Percentiles rank a stretch among this genome's conserved stretches.
Conservation (phyloP, 1,140 invertebrate species). For the Meteorus sp. region DNA sequence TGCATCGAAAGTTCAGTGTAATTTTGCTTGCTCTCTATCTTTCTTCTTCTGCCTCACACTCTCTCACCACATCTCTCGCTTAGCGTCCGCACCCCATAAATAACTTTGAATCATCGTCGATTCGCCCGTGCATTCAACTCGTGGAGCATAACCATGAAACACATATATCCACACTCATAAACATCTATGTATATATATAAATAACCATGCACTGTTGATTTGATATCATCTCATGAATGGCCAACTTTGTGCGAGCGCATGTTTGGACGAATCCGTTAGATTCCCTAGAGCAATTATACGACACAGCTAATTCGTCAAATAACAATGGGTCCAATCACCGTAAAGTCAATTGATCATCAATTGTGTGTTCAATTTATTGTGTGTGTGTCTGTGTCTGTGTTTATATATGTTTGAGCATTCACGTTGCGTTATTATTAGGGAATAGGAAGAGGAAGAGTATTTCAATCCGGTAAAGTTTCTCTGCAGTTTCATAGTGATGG, state of each 20-base stretch:
- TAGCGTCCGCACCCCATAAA: slow-evolving; percentile 43
- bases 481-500: neutral
- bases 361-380: no score
- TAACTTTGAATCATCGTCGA: slow-evolving; percentile 50
- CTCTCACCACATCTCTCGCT: no score
- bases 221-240: no score
- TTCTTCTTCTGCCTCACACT: neutral
- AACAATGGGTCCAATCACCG: neutral
- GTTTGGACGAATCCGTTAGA: neutral
- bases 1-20: slow-evolving; percentile 14
- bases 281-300: neutral
- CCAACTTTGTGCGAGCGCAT: neutral
- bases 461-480: slow-evolving; percentile 23
- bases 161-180: neutral
- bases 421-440: neutral
- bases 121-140: slow-evolving; percentile 30
- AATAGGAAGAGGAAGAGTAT: slow-evolving; percentile 12
- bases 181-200: neutral
- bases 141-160: slow-evolving; percentile 14
- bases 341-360: no score
- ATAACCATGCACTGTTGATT: no score
- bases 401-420: no score
- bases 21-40: neutral
- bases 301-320: slow-evolving; percentile 1
- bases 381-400: no score